These are phyloP conservation scores for Pangasianodon gigas DNA, from an alignment of 2,113 vertebrate genomes.

Conservation along the genomic window DNA sequence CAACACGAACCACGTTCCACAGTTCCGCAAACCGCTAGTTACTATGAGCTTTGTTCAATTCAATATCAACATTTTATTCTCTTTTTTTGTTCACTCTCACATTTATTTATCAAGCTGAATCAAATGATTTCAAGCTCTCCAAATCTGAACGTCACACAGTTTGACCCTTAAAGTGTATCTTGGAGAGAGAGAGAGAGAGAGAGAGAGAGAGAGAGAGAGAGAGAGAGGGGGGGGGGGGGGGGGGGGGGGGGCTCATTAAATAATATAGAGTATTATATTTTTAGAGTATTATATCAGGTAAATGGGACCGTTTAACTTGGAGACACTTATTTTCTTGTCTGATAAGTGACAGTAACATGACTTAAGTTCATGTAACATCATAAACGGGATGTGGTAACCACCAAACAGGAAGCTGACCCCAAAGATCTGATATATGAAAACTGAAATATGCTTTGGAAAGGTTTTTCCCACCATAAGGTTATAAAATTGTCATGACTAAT, in stretches of 20 bases:
- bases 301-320: not conserved
- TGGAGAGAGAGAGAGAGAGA: not conserved
- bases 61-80: not conserved
- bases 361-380: not conserved
- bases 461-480: not conserved
- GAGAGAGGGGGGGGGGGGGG: not conserved
- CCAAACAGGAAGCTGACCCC: not conserved
- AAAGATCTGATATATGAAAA: not conserved
- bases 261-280: not conserved
- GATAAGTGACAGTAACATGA: not conserved
- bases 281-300: not conserved
- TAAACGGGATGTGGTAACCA: not conserved
- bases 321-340: not conserved
- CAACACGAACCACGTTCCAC: not conserved
- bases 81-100: not conserved
- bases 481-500: not conserved
- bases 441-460: not conserved
- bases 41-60: not conserved
- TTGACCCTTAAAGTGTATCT: not conserved
- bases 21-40: not conserved
- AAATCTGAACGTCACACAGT: not conserved
- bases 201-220: not conserved
- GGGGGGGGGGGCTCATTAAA: no score
- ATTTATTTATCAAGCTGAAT: not conserved
- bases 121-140: not conserved